Conservation (phyloP, 64 coral and sea anemone species). For the Stichodactyla mertensii region DNA sequence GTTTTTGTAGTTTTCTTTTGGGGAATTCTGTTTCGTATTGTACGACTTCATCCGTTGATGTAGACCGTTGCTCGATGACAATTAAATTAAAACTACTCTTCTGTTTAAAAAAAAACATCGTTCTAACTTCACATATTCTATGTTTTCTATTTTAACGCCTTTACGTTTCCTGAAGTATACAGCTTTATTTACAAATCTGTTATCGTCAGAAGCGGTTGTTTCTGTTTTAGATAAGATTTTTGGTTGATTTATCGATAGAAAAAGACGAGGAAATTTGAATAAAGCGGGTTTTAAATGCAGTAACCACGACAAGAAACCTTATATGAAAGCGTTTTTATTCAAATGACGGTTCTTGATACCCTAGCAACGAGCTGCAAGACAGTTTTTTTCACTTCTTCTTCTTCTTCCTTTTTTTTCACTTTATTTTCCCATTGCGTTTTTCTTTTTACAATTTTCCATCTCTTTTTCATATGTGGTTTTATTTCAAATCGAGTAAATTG, state of each 20-base stretch:
- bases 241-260: not conserved
- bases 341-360: not conserved
- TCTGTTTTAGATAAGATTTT: not conserved
- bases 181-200: too few relatives aligned
- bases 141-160: not conserved
- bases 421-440: not conserved
- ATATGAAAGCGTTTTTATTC: not conserved
- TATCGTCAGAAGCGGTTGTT: too few relatives aligned
- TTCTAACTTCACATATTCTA: not conserved
- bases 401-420: not conserved
- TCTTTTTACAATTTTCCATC: not conserved
- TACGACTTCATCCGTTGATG: too few relatives aligned
- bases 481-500: not conserved
- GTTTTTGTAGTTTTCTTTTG: too few relatives aligned
- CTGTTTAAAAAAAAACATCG: not conserved
- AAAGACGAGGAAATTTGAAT: not conserved
- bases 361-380: not conserved
- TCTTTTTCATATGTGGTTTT: not conserved
- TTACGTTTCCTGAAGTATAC: not conserved
- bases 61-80: too few relatives aligned
- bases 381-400: not conserved
- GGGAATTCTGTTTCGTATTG: too few relatives aligned
- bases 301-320: not conserved
- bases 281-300: not conserved
- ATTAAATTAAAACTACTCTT: not conserved